Base-by-base conservation (phyloP, 1,140 invertebrate species). In the Lucilia sericata region DNA sequence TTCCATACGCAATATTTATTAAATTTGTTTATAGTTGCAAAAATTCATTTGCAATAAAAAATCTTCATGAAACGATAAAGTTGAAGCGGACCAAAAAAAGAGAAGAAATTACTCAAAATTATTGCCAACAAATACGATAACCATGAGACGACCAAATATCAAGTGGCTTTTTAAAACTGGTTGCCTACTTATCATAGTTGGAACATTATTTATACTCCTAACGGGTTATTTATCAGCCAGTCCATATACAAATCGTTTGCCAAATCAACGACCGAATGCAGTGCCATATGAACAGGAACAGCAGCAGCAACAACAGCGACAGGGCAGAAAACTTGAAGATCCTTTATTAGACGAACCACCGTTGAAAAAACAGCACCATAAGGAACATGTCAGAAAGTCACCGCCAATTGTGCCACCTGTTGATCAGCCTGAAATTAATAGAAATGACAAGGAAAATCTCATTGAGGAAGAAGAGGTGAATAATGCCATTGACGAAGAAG, bases 241-340 rank as follows among this genome's bases (percentile, higher is more conserved):
- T 78, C 88, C 89, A 8, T 90, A 87, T 60, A 89, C 87, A 14
- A 90, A 90, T 76, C 12, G 13, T 17, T 55, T 55, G 5, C 51
- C 51, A 88, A 86, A 82, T 86, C 87, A 36, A 14, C 42, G 19
- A 30, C 51, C 82, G 76, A 65, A 60, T 60, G 47, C 81, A 49
- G 60, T 42, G 21, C 25, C 82, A 60, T 21, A 82, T 82, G 17
- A 74, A 60, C 70, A 76, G 47, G 9, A n/a, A 30, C 10, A 30
- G 7, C 55, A 5, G 9, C 4, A 14, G 17, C 19, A 92, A 4
- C 60, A 9, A 51, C 30, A 34, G 36, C 17, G 92, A 65, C 87
- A 88, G 81, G 97, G 98, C 88, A 98, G 97, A 97, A 96, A 98
- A 89, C 93, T 98, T 90, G 95, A 96, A 88, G 92, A 93, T 70